A percentile compares a stretch with the other conserved stretches of the same genome.
These are phyloP conservation scores for Heteractis magnifica DNA, from an alignment of 92 coral and sea anemone genomes.

Conservation along the genomic window DNA sequence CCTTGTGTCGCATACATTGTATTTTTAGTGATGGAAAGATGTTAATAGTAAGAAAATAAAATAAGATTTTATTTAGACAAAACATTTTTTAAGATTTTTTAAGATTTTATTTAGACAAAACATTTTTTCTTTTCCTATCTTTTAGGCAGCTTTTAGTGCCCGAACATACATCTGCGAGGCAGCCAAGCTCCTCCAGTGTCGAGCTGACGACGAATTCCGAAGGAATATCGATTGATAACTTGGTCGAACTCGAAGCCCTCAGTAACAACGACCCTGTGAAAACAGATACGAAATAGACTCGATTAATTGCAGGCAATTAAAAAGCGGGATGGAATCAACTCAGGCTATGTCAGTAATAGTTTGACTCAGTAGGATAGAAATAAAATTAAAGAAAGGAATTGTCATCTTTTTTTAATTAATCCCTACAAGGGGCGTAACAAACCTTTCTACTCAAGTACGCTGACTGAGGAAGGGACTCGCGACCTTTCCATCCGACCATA, in stretches of 20 bases:
- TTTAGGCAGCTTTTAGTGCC: background rate
- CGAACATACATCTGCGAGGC: background rate
- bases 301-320: background rate
- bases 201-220: background rate
- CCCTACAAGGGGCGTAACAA: too few species aligned
- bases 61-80: too few species aligned
- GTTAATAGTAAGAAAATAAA: too few species aligned
- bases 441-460: too few species aligned
- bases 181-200: background rate
- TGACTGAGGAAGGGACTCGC: too few species aligned
- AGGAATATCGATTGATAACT: background rate
- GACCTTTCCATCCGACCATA: too few species aligned
- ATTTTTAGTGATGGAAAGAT: too few species aligned
- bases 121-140: background rate
- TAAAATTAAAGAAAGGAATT: too few species aligned
- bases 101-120: too few species aligned
- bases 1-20: too few species aligned
- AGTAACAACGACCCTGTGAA: background rate
- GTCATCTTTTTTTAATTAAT: too few species aligned
- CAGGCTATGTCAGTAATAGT: background rate
- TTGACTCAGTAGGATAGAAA: background rate
- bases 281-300: background rate
- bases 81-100: too few species aligned
- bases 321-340: background rate
- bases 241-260: background rate